Percentiles rank a stretch among this genome's conserved stretches.
Evolutionary conservation across 2,888 invertebrate species (phyloP).

Genomic region (Platerodrilus igneus): DNA sequence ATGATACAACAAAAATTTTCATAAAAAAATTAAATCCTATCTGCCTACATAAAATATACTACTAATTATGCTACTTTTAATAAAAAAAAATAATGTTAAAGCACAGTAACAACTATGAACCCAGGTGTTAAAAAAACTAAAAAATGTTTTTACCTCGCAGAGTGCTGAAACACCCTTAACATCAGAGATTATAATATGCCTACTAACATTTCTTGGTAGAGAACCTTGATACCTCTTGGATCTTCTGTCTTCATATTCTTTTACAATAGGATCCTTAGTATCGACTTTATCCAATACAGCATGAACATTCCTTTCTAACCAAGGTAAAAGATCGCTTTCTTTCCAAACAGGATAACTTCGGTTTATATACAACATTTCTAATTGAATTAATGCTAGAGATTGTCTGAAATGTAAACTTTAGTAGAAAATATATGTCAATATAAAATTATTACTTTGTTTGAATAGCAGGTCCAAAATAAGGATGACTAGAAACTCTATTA

Average conservation of each 20-base stretch:
- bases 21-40: too few relatives aligned
- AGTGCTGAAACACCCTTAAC: constrained; percentile 61
- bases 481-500: constrained; percentile 48
- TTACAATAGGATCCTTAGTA: constrained; percentile 55
- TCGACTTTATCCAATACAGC: constrained; percentile 61
- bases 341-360: constrained; percentile 77
- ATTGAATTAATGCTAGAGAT: constrained; percentile 61
- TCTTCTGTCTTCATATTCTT: constrained; percentile 59
- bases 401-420: constrained; percentile 49
- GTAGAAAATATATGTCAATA: constrained; percentile 15
- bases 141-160: constrained; percentile 50
- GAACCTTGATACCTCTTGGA: constrained; percentile 56
- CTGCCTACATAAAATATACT: too few relatives aligned
- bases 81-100: too few relatives aligned
- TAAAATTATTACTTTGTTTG: constrained; percentile 14
- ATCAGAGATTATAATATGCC: constrained; percentile 69
- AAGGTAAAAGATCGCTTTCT: constrained; percentile 64
- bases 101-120: neutral
- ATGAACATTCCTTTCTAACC: constrained; percentile 72
- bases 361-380: constrained; percentile 68
- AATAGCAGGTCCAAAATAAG: constrained; percentile 15
- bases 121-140: constrained; percentile 2
- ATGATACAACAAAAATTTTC: too few relatives aligned
- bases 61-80: too few relatives aligned
- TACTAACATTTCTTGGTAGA: constrained; percentile 60